A percentile compares a stretch with the other conserved stretches of the same genome.
phyloP scores from a whole-genome alignment of 2,113 vertebrate species.

The Ariopsis seemanni region DNA sequence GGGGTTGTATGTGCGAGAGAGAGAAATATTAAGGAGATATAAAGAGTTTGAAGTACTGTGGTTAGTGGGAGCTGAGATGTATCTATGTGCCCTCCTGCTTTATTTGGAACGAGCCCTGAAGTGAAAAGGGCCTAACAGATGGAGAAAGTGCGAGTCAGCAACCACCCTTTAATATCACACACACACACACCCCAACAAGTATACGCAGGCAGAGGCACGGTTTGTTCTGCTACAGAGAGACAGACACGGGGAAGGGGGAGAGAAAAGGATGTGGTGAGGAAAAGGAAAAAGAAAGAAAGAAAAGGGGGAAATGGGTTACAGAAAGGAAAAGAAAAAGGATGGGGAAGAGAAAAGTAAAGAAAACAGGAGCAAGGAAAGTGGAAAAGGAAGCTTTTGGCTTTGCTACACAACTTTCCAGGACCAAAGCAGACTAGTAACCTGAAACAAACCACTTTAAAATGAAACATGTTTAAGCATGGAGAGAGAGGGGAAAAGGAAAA shows the following conservation, averaged over 20 bases:
- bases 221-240: neutral
- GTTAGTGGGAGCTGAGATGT: neutral
- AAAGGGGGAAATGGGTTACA: neutral
- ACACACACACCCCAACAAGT: neutral
- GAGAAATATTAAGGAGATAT: neutral
- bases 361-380: neutral
- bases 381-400: constrained; percentile 19
- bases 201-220: neutral
- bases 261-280: neutral
- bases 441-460: neutral
- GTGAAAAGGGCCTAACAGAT: constrained; percentile 40
- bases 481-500: no score
- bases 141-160: constrained; percentile 43
- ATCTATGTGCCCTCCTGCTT: neutral
- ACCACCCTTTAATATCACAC: neutral
- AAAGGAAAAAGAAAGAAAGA: constrained; percentile 6
- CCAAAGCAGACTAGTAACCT: neutral
- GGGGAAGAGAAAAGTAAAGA: neutral
- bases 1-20: no score
- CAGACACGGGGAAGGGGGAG: neutral
- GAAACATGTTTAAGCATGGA: neutral
- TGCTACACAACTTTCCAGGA: neutral
- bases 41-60: neutral
- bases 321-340: constrained; percentile 37
- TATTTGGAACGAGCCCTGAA: constrained; percentile 42